Conservation (phyloP, 1,140 invertebrate genomes). For the Tetragnatha versicolor region DNA sequence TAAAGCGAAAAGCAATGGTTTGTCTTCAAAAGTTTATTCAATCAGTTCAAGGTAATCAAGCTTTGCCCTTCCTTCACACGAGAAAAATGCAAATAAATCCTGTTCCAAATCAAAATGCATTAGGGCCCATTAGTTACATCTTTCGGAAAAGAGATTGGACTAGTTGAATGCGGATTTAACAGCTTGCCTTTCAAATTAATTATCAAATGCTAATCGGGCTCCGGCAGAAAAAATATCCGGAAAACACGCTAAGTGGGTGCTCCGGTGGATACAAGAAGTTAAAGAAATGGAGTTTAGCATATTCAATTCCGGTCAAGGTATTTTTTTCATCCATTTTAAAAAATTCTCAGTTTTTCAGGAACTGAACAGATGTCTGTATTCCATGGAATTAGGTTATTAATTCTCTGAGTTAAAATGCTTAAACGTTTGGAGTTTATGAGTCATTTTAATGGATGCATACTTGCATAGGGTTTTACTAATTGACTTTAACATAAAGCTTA, state of each 20-base stretch:
- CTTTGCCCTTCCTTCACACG: neutral
- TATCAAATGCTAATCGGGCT: constrained; percentile 46
- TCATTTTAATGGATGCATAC: constrained; percentile 32
- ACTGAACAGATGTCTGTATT: constrained; percentile 36
- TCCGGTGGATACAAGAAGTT: constrained; percentile 17
- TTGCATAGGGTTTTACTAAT: constrained; percentile 35
- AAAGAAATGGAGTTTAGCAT: constrained; percentile 30
- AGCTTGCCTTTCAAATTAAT: constrained; percentile 48
- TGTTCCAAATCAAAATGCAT: constrained; percentile 32
- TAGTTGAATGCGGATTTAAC: constrained; percentile 47
- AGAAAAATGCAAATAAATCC: constrained; percentile 40
- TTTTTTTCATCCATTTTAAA: constrained; percentile 27
- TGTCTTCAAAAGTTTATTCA: constrained; percentile 21
- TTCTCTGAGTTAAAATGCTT: constrained; percentile 37
- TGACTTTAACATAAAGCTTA: no score
- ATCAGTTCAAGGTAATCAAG: constrained; percentile 30
- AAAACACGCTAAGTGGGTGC: constrained; percentile 35
- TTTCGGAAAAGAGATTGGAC: constrained; percentile 41
- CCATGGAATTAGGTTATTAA: constrained; percentile 38
- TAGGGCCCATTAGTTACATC: constrained; percentile 41
- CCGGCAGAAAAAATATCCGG: constrained; percentile 14
- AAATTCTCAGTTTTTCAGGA: constrained; percentile 12
- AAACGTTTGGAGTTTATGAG: constrained; percentile 31
- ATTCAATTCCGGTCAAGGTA: constrained; percentile 34
- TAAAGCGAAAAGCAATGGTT: constrained; percentile 13